phyloP scores from a whole-genome alignment of 1,140 invertebrate genomes.

The Megalopta genalis region DNA sequence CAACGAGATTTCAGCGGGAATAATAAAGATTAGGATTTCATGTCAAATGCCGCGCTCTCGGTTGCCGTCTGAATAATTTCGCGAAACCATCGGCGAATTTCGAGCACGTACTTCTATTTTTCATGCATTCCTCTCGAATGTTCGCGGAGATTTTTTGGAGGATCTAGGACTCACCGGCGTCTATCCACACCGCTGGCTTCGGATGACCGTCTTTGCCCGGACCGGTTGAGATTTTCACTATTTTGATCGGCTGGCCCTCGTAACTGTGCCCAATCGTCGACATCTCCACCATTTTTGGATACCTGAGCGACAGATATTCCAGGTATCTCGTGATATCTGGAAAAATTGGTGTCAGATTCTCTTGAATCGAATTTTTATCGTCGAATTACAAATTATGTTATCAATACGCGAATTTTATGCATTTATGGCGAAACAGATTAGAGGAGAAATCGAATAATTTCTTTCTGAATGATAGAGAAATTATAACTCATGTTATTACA shows the following conservation, averaged over 20 bases:
- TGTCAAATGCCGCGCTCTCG: not conserved
- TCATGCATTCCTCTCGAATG: not conserved
- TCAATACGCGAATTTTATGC: no score
- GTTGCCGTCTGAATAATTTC: not conserved
- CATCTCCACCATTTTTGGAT: slow-evolving; percentile 85
- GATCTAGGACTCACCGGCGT: slow-evolving; percentile 78
- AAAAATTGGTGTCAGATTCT: not conserved
- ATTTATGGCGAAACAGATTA: no score
- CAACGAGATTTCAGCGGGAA: not conserved
- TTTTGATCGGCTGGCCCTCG: slow-evolving; percentile 87
- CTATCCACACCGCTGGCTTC: slow-evolving; percentile 83
- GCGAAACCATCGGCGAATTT: not conserved
- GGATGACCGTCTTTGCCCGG: slow-evolving; percentile 68
- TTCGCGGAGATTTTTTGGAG: not conserved
- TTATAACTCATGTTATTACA: no score
- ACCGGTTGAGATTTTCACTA: slow-evolving; percentile 82
- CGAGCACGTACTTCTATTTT: slow-evolving; percentile 1
- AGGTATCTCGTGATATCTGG: slow-evolving; percentile 87
- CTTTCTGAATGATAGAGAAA: no score
- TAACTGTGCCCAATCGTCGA: slow-evolving; percentile 88
- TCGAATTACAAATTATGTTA: no score
- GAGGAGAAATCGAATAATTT: no score
- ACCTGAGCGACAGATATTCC: slow-evolving; percentile 86
- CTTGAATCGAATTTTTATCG: not conserved
- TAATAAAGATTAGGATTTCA: slow-evolving; percentile 23